phyloP scores from a whole-genome alignment of 2,113 vertebrate species.

The Periophthalmus modestus region DNA sequence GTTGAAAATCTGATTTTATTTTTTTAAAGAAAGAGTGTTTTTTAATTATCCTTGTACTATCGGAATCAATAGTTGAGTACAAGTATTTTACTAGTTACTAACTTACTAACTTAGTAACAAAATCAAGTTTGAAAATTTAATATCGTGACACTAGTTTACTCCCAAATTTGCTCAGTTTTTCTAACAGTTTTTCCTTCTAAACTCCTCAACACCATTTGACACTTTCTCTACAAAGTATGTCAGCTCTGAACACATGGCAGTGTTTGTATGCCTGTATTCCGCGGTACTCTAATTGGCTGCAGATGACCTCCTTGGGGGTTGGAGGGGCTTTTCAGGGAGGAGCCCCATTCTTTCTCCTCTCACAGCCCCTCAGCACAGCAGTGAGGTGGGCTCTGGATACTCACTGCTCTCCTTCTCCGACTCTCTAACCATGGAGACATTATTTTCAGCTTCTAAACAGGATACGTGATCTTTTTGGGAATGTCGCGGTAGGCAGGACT shows the following conservation, averaged over 20 bases:
- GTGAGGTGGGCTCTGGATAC: slow-evolving; percentile 15
- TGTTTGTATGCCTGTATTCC: slow-evolving; percentile 16
- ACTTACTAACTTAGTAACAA: too few species aligned
- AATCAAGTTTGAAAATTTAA: too few species aligned
- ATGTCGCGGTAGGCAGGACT: slow-evolving; percentile 28
- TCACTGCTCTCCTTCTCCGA: slow-evolving; percentile 9
- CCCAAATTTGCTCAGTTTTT: too few species aligned
- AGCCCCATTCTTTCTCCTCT: slow-evolving; percentile 26
- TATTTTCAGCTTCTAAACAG: slow-evolving; percentile 25
- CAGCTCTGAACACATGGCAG: slow-evolving; percentile 6
- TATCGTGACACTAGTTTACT: too few species aligned
- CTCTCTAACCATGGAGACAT: slow-evolving; percentile 43
- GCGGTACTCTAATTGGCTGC: slow-evolving; percentile 74
- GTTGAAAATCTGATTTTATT: too few species aligned
- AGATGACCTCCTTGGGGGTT: slow-evolving; percentile 79
- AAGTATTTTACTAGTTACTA: too few species aligned
- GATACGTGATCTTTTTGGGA: slow-evolving; percentile 36
- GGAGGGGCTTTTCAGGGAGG: slow-evolving; percentile 51
- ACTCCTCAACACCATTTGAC: background rate
- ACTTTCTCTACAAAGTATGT: background rate
- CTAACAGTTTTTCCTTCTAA: too few species aligned
- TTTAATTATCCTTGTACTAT: too few species aligned
- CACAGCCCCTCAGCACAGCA: slow-evolving; percentile 38
- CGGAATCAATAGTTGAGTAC: too few species aligned
- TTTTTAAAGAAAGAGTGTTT: too few species aligned